Evolutionary conservation across 2,888 invertebrate species (phyloP), one percentile per base, ranked within the genome.

Genomic region (Amaurobius ferox): DNA sequence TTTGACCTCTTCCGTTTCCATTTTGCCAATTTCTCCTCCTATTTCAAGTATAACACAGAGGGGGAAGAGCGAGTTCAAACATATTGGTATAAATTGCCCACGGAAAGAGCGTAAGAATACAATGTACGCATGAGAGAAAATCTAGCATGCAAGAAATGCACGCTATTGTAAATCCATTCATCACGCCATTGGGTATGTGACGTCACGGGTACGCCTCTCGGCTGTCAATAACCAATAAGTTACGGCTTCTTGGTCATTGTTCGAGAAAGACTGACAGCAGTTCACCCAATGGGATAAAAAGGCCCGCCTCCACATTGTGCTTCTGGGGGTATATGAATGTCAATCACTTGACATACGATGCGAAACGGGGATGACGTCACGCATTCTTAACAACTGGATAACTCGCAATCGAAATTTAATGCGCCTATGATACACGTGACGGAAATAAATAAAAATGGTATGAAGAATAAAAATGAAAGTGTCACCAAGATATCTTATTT

Each of bases 201-300:
- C 80, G 80, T 73, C 73, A 80, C 19, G n/a, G 55, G 23, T 61
- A 55, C 80, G 74, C 80, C 80, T 68, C 61, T 61, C 44, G 9
- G 28, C 74, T 81, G 74, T 81, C 80, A 81, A 81, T 81, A 81
- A 55, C 80, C 80, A 81, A 81, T 81, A 81, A 74, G 74, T 81
- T 74, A 81, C 74, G 61, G 62, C 73, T 68, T 68, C 29, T 35
- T 73, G 73, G 80, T 73, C 78, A 70, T 79, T 64, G 70, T 68
- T 64, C 73, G 26, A 35, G 26, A 39, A 61, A 74, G 74, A 81
- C 48, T 55, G 80, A 81, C 80, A 81, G 61, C 28, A 55, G 16
- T 32, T 35, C 48, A 74, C 23, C 80, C 80, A 81, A 81, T 81
- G 61, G 61, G 74, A 81, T 72, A 16, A 7, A 9, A 19, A 62